Conservation (phyloP, 2,113 vertebrate genomes). For the Ia io region DNA sequence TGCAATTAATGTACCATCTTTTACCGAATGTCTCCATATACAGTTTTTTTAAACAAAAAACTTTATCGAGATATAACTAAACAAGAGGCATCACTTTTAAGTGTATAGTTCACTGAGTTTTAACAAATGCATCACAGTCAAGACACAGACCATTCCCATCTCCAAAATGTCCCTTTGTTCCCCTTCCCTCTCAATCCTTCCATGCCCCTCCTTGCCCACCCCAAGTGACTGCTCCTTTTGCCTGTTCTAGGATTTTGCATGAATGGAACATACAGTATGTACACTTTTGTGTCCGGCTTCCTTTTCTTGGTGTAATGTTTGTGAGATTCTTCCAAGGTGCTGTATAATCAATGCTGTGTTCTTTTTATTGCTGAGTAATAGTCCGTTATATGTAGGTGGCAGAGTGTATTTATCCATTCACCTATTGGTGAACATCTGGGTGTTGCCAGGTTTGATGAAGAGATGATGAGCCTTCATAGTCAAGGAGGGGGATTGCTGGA, state of each 20-base stretch:
- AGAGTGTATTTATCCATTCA: not conserved
- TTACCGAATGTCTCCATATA: not conserved
- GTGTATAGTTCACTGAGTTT: not conserved
- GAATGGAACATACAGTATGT: not conserved
- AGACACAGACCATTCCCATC: not conserved
- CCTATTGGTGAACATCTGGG: not conserved
- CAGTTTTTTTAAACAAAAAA: not conserved
- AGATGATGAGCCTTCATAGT: not conserved
- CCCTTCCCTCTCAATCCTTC: not conserved
- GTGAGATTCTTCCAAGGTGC: not conserved
- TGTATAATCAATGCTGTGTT: not conserved
- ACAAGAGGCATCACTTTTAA: not conserved
- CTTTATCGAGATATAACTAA: not conserved
- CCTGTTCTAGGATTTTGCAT: not conserved
- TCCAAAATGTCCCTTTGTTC: not conserved
- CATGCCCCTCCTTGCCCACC: not conserved
- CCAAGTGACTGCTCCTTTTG: not conserved
- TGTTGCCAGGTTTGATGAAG: not conserved
- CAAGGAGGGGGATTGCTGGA: not conserved
- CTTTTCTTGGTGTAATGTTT: not conserved
- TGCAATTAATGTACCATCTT: not conserved
- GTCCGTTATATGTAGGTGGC: not conserved
- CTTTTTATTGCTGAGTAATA: not conserved
- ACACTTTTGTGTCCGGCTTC: not conserved
- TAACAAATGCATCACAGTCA: not conserved